Evolutionary conservation across 2,113 vertebrate species (phyloP).

Genomic region (Malurus melanocephalus): DNA sequence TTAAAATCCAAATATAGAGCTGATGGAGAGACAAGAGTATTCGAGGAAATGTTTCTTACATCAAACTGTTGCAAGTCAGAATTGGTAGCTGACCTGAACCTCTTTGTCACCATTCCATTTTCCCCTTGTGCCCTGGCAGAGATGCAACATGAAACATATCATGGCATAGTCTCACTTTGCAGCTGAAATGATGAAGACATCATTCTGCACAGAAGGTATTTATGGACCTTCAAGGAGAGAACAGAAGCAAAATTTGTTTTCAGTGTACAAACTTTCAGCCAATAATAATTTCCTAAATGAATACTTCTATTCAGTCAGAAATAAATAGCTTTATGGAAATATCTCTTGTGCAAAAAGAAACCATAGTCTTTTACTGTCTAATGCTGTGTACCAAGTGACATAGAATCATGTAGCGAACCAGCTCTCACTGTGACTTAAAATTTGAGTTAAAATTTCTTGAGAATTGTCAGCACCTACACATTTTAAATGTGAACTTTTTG

Average conservation of each 20-base stretch:
- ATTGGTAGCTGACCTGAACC: not conserved
- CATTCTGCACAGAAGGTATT: not conserved
- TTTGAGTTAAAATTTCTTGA: not conserved
- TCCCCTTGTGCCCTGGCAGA: not conserved
- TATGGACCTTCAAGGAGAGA: not conserved
- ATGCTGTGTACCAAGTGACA: not conserved
- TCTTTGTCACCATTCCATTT: not conserved
- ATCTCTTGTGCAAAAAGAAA: not conserved
- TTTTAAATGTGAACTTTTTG: not conserved
- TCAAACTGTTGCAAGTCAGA: not conserved
- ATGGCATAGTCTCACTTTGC: not conserved
- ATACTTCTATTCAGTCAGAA: not conserved
- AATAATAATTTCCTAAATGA: not conserved
- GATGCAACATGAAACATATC: not conserved
- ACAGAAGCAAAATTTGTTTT: not conserved
- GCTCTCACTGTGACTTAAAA: not conserved
- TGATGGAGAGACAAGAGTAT: not conserved
- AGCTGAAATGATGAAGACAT: not conserved
- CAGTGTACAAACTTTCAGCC: not conserved
- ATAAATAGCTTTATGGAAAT: not conserved
- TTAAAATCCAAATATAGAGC: not conserved
- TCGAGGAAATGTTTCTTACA: not conserved
- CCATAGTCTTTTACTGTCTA: not conserved
- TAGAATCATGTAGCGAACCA: not conserved
- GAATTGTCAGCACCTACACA: not conserved